Evolutionary conservation across 2,113 vertebrate genomes (phyloP).

Genomic region (human): DNA sequence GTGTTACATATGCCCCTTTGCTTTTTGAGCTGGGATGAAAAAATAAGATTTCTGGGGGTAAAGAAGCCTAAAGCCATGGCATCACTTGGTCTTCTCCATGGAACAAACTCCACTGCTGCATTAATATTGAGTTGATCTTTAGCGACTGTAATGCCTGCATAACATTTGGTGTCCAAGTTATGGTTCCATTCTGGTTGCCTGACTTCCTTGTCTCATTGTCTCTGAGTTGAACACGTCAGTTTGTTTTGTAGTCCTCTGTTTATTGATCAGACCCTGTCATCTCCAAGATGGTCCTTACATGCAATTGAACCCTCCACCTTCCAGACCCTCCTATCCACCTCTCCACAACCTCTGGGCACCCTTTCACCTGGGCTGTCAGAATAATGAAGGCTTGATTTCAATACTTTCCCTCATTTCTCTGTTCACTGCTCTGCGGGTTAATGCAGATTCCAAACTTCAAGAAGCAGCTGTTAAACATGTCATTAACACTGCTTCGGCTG

Average conservation of each 20-base stretch:
- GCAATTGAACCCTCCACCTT: conserved; percentile 71
- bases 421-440: conserved; percentile 90
- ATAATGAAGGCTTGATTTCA: conserved; percentile 93
- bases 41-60: not conserved
- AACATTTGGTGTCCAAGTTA: not conserved
- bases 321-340: not conserved
- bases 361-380: conserved; percentile 83
- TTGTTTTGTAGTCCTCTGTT: conserved; percentile 66
- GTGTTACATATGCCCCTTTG: not conserved
- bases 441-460: conserved; percentile 94
- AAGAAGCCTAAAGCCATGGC: accelerated
- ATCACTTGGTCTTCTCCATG: not conserved
- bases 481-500: conserved; percentile 90
- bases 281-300: conserved; percentile 63
- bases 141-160: not conserved
- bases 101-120: accelerated
- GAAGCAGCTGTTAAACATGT: conserved; percentile 94
- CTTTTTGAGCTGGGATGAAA: not conserved
- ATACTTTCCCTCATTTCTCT: conserved; percentile 86
- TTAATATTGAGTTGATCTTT: not conserved
- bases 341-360: conserved; percentile 61
- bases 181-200: conserved; percentile 30
- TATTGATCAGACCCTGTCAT: conserved; percentile 77
- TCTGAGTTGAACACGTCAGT: not conserved
- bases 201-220: not conserved